Percentiles rank a stretch among this genome's conserved stretches.
phyloP scores from a whole-genome alignment of 1,140 invertebrate genomes.

The Camponotus vicinus region DNA sequence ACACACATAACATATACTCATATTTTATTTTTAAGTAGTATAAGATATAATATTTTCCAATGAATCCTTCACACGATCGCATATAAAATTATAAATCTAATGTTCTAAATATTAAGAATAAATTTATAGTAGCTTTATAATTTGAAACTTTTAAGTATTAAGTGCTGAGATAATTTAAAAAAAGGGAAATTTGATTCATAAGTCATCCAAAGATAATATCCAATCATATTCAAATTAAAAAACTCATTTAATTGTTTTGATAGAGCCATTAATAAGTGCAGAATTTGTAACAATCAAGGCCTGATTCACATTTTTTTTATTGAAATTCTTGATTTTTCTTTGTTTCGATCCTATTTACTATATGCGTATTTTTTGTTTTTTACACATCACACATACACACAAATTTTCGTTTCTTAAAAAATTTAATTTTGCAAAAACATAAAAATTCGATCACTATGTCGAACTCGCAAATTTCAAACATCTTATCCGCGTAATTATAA shows the following conservation, averaged over 20 bases:
- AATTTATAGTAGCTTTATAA: background rate
- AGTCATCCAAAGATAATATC: background rate
- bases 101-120: constrained; percentile 29
- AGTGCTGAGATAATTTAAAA: background rate
- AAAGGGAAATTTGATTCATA: constrained; percentile 12
- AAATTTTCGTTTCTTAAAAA: background rate
- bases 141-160: constrained; percentile 23
- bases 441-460: background rate
- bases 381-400: too few species aligned
- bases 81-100: constrained; percentile 48
- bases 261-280: constrained; percentile 12
- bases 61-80: background rate
- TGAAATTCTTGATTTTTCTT: background rate
- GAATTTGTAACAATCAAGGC: too few species aligned
- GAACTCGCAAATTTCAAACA: constrained; percentile 31
- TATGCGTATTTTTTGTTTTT: background rate
- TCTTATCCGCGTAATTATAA: constrained; percentile 12
- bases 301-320: background rate
- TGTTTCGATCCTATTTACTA: background rate
- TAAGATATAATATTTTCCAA: background rate
- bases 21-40: constrained; percentile 31
- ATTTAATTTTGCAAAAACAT: background rate
- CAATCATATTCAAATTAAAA: background rate
- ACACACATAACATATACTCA: too few species aligned
- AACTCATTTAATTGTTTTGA: constrained; percentile 23